A percentile compares a stretch with the other conserved stretches of the same genome.
Conservation (phyloP, 2,888 invertebrate genomes). For the Thereva unica region DNA sequence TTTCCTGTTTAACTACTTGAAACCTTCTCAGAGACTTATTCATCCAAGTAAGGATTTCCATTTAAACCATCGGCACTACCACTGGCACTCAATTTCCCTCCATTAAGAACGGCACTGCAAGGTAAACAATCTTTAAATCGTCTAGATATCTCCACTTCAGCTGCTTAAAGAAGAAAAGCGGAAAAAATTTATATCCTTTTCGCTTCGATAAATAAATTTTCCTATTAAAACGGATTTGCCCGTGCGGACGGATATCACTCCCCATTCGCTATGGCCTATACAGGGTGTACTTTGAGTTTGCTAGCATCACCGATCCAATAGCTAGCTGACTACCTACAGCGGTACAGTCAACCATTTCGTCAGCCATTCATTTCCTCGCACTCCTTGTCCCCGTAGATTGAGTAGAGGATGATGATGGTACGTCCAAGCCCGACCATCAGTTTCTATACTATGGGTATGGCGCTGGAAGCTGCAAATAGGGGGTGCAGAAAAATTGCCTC, state of each 20-base stretch:
- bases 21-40: neutral
- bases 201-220: conserved; percentile 33
- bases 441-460: conserved; percentile 7
- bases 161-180: neutral
- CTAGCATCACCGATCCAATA: conserved; percentile 11
- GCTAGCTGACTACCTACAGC: neutral
- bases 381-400: neutral
- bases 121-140: conserved; percentile 32
- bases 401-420: neutral
- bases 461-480: conserved; percentile 10
- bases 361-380: conserved; percentile 11
- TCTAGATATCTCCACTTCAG: conserved; percentile 21
- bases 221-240: conserved; percentile 31
- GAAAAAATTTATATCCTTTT: conserved; percentile 27
- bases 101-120: conserved; percentile 22
- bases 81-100: conserved; percentile 25
- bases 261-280: conserved; percentile 4
- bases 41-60: conserved; percentile 3
- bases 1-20: conserved; percentile 13
- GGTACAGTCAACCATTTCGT: conserved; percentile 9
- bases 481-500: conserved; percentile 21
- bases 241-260: conserved; percentile 21
- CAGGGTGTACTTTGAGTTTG: conserved; percentile 1
- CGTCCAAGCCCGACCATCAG: conserved; percentile 11
- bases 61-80: conserved; percentile 8